phyloP scores from a whole-genome alignment of 2,113 vertebrate genomes.

The Solea solea region DNA sequence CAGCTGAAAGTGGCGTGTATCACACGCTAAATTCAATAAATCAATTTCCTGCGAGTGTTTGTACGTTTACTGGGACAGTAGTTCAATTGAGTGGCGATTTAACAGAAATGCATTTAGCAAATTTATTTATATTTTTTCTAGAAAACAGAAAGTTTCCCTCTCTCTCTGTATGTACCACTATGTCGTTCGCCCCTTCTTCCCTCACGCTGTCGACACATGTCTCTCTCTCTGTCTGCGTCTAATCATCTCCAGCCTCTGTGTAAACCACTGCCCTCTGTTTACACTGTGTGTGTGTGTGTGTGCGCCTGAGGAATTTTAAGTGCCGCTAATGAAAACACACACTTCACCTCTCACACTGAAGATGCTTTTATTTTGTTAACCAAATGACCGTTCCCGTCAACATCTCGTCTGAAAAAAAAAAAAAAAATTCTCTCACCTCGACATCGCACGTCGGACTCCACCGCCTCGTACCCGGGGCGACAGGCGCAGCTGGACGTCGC shows the following conservation, averaged over 20 bases:
- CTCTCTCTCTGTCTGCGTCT: neutral
- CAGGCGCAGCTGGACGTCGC: slow-evolving; percentile 82
- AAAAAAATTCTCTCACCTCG: slow-evolving; percentile 75
- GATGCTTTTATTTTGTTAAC: slow-evolving; percentile 1
- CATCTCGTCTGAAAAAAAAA: neutral
- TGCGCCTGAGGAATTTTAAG: slow-evolving; percentile 16
- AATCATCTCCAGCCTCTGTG: slow-evolving; percentile 5
- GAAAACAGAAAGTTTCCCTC: neutral
- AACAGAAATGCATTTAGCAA: too few relatives aligned
- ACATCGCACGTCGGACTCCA: slow-evolving; percentile 76
- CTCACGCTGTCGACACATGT: neutral
- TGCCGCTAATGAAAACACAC: slow-evolving; percentile 4
- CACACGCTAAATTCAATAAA: too few relatives aligned
- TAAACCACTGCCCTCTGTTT: slow-evolving; percentile 12
- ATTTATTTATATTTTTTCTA: neutral
- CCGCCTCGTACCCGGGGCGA: slow-evolving; percentile 79
- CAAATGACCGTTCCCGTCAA: neutral
- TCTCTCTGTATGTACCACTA: neutral
- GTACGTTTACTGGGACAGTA: too few relatives aligned
- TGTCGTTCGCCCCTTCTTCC: neutral
- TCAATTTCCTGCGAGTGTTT: too few relatives aligned
- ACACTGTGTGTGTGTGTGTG: slow-evolving; percentile 8
- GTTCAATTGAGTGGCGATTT: too few relatives aligned
- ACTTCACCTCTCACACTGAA: neutral
- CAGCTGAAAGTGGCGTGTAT: too few relatives aligned